A percentile compares a stretch with the other conserved stretches of the same genome.
These are phyloP conservation scores for Callosobruchus maculatus DNA, from an alignment of 2,888 invertebrate species.

Conservation along the genomic window DNA sequence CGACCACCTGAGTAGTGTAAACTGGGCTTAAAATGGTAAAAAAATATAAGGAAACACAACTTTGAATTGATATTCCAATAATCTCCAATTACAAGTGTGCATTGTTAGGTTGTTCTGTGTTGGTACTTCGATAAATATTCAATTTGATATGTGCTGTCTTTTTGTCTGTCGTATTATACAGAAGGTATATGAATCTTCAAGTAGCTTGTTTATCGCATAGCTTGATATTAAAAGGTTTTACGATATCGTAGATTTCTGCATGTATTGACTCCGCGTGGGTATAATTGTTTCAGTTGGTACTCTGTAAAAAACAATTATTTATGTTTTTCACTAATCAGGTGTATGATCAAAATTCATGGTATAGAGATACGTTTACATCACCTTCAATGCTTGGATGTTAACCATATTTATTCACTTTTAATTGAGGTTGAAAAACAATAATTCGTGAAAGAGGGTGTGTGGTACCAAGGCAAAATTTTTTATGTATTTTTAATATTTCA, in stretches of 20 bases:
- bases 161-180: neutral
- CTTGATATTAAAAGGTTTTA: neutral
- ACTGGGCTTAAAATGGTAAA: too few species aligned
- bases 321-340: too few species aligned
- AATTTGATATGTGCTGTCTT: neutral
- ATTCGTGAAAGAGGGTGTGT: neutral
- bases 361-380: too few species aligned
- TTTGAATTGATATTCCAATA: neutral
- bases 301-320: conserved; percentile 3
- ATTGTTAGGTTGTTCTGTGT: neutral
- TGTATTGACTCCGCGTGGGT: conserved; percentile 16
- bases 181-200: neutral
- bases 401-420: too few species aligned
- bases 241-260: neutral
- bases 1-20: too few species aligned
- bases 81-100: neutral
- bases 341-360: too few species aligned
- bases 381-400: too few species aligned
- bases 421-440: neutral
- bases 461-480: neutral
- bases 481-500: neutral
- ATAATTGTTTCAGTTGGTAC: conserved; percentile 14
- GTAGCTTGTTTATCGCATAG: neutral
- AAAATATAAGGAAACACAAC: too few species aligned
- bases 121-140: neutral